Base-by-base conservation (phyloP, 23 tunicate genomes). In the Halocynthia aurantium region DNA sequence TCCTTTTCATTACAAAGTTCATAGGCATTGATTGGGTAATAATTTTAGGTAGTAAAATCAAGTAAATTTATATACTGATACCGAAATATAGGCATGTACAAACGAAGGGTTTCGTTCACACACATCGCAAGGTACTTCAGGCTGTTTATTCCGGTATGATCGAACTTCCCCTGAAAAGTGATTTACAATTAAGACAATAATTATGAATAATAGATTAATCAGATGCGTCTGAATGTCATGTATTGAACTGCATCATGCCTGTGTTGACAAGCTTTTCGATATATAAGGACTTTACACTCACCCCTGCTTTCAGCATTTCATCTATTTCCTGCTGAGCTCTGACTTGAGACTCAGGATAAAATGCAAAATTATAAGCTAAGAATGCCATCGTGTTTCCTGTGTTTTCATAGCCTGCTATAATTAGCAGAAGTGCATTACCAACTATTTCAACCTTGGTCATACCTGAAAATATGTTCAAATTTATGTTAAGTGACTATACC, bases 331-430 rank as follows among this genome's bases (percentile, higher is more conserved):
- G 10, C 56, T 74, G 78, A 55, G 56, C 64, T 20, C 20, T 53
- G 61, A 53, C 78, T 44, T 74, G 78, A 13, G 13, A 2, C 9
- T 74, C 78, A 22, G 78, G 78, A 17, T 74, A 31, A 17, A 50
- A 44, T 10, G 78, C 78, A 7, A 74, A 53, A n/a, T 74, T 74
- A 55, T 74, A 74, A 8, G 78, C 64, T 31, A 53, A 15, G 22
- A 22, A 74, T 8, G 44, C 22, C 78, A 74, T 74, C 18, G 78
- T 74, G 57, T 74, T 74, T 13, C 58, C 78, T 13, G 78, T 74
- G 62, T 74, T 74, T 53, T 74, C 78, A 31, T 52, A 74, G n/a
- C 78, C 78, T 13, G 78, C 78, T n/a, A 74, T 9, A 13, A 74
- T 74, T 49, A 74, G 18, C 12, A 74, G 19, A 62, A 74, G 5